phyloP scores from a whole-genome alignment of 2,113 vertebrate species.

The Theristicus caerulescens region DNA sequence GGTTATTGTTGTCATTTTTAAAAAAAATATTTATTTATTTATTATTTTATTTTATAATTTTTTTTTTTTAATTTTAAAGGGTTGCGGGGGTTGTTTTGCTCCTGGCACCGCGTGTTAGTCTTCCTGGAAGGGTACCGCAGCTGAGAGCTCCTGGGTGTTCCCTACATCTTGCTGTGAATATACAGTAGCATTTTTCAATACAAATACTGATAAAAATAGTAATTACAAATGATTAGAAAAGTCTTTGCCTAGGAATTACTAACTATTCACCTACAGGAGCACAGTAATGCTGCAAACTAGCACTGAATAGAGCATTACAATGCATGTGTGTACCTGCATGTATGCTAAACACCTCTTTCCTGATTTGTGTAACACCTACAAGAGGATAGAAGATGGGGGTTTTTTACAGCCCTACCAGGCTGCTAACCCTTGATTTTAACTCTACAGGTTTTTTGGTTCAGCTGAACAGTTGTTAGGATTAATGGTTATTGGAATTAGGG shows the following conservation, averaged over 20 bases:
- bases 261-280: background rate
- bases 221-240: background rate
- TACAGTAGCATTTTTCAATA: background rate
- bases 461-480: background rate
- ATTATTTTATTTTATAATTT: background rate
- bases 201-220: background rate
- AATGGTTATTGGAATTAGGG: background rate
- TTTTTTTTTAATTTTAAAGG: background rate
- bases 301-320: background rate
- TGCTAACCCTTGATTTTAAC: background rate
- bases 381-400: background rate
- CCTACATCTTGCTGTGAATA: background rate
- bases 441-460: background rate
- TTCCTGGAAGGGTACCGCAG: background rate
- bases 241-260: background rate
- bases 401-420: background rate
- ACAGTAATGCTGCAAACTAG: background rate
- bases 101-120: rapidly evolving
- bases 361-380: background rate
- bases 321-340: background rate
- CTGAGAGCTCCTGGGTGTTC: background rate
- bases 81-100: background rate
- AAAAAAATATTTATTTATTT: too few relatives aligned
- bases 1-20: background rate
- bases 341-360: background rate